Evolutionary conservation across 2,888 invertebrate genomes (phyloP), one percentile per base, ranked within the genome.

Genomic region (Mantis religiosa): DNA sequence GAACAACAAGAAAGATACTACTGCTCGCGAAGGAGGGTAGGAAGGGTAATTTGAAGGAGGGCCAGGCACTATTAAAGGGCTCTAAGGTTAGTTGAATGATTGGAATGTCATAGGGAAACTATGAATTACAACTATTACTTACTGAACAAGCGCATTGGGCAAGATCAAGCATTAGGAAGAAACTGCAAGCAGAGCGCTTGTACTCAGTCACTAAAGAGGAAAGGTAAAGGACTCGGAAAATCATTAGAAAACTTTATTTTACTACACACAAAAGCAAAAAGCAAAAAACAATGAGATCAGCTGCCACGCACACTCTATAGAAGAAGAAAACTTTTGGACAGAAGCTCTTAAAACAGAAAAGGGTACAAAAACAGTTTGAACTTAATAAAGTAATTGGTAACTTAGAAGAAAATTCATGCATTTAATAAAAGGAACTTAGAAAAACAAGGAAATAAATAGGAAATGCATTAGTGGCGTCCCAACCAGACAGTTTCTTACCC

Each of bases 391-490:
- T 6, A 71, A 71, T 25, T 20, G 54, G 8, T 41, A 71, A 71
- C 7, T 71, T 2, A 71, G 20, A 54, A 54, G 0, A 20, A 71
- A 71, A 71, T 71, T 4, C 54, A 71, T 71, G 54, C 54, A 71
- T 71, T 71, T 71, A 71, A 20, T 71, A 71, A 71, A 54, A 34
- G 12, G 12, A 41, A 41, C 54, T 71, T 71, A 71, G 0, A 25
- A 71, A 71, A 71, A 30, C 4, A 27, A 41, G 12, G 41, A 28
- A 28, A 83, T 28, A 30, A n/a, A 83, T 84, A 88, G 88, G 86
- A 88, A 85, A 81, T 28, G 82, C 85, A 14, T 47, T n/a, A 88
- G 88, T 89, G 89, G 87, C 88, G 83, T 88, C 88, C 9, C 88
- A 83, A 28, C 83, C n/a, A 83, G 15, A 71, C 54, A 71, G 15